These are phyloP conservation scores for Caenorhabditis tropicalis DNA, from an alignment of 1,140 invertebrate species.

Conservation along the genomic window DNA sequence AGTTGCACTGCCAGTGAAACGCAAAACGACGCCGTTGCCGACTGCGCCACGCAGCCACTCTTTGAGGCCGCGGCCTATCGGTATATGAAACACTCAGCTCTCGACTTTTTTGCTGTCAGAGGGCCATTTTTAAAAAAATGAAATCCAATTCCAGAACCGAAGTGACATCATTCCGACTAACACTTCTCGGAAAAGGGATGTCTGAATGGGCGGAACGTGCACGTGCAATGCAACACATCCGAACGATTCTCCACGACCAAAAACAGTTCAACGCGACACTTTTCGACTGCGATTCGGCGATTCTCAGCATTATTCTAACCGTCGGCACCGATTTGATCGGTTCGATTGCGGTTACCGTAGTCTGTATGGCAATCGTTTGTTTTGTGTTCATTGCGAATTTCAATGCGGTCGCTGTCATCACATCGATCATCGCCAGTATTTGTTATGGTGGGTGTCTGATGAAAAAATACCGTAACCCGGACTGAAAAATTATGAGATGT, in stretches of 20 bases:
- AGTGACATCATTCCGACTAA: conserved; percentile 64
- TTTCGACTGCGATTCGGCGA: conserved; percentile 63
- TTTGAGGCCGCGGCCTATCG: too few species aligned
- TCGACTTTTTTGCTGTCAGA: too few species aligned
- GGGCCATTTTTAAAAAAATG: conserved; percentile 25
- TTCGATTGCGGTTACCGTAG: conserved; percentile 70
- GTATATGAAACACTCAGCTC: too few species aligned
- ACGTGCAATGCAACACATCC: conserved; percentile 61
- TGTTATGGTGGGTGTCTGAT: conserved; percentile 38
- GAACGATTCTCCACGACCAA: conserved; percentile 60
- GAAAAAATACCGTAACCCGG: neutral
- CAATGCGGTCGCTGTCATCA: conserved; percentile 66
- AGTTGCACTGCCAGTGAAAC: too few species aligned
- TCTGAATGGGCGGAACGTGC: conserved; percentile 69
- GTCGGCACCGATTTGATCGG: conserved; percentile 70
- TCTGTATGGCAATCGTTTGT: conserved; percentile 70
- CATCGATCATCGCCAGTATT: conserved; percentile 68
- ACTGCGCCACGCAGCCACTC: too few species aligned
- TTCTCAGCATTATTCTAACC: conserved; percentile 67
- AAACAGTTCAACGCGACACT: conserved; percentile 64
- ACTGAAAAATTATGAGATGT: too few species aligned
- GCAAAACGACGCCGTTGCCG: too few species aligned
- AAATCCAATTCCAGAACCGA: too few species aligned
- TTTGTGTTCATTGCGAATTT: conserved; percentile 66
- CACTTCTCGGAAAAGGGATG: conserved; percentile 65